Percentiles rank a stretch among this genome's conserved stretches.
These are phyloP conservation scores for Nomada fucata DNA, from an alignment of 2,888 invertebrate species.

Conservation along the genomic window DNA sequence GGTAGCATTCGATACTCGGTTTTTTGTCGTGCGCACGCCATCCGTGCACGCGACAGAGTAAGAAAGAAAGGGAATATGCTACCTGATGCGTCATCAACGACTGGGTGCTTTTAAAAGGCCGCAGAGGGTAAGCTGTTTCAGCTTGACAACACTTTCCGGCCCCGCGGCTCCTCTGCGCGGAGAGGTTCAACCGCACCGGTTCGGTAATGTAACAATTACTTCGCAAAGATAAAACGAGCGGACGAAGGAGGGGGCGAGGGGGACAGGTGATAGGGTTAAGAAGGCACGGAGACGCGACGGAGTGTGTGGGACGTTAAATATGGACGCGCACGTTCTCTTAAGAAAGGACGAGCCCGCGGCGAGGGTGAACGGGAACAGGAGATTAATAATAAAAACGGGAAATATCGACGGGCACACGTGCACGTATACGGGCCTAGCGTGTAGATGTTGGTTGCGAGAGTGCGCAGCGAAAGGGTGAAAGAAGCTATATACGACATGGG, in stretches of 20 bases:
- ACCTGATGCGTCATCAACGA: constrained; percentile 65
- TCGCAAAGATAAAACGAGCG: constrained; percentile 54
- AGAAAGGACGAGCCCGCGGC: constrained; percentile 29
- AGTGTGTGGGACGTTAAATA: constrained; percentile 35
- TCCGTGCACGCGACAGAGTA: background rate
- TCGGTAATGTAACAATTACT: constrained; percentile 59
- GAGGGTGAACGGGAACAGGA: background rate
- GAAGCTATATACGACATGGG: constrained; percentile 14
- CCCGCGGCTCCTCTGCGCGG: constrained; percentile 33
- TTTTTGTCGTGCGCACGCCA: constrained; percentile 54
- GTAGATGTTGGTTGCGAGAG: background rate
- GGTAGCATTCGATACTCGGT: constrained; percentile 66
- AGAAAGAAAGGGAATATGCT: constrained; percentile 34
- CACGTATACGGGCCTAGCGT: too few relatives aligned
- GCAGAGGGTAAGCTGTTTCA: constrained; percentile 53
- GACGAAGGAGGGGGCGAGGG: background rate
- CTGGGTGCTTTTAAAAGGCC: constrained; percentile 54
- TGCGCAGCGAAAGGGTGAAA: constrained; percentile 17
- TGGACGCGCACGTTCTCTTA: constrained; percentile 43
- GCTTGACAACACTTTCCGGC: constrained; percentile 60
- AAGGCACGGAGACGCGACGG: background rate
- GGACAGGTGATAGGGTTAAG: background rate
- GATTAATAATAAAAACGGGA: constrained; percentile 51
- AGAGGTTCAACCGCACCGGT: constrained; percentile 55
- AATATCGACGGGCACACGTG: constrained; percentile 36